Conservation (phyloP, 2,113 vertebrate species). For the Caloenas nicobarica region DNA sequence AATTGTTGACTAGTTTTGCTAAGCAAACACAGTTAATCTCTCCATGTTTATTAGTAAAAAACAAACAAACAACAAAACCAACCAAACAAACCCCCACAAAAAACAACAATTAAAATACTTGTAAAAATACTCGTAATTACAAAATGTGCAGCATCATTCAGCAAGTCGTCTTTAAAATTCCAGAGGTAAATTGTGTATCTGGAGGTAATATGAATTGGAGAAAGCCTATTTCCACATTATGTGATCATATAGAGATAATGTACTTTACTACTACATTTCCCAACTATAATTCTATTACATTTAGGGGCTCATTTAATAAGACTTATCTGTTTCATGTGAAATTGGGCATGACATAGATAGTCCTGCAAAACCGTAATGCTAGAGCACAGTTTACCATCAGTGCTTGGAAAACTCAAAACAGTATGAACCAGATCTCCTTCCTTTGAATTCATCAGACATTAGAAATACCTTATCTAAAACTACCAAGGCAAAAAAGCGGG, state of each 20-base stretch:
- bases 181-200: not conserved
- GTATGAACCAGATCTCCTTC: not conserved
- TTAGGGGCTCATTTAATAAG: constrained; percentile 56
- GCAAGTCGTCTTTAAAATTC: not conserved
- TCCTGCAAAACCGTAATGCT: not conserved
- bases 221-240: constrained; percentile 13
- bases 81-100: too few relatives aligned
- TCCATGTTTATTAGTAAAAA: not conserved
- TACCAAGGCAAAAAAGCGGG: not conserved
- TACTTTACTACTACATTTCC: constrained; percentile 23
- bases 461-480: not conserved
- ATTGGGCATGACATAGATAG: constrained; percentile 27
- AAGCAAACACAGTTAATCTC: not conserved
- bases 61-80: not conserved
- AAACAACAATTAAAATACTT: too few relatives aligned
- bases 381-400: not conserved
- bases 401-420: not conserved
- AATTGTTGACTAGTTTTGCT: not conserved
- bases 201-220: not conserved
- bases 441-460: not conserved
- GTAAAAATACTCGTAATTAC: not conserved
- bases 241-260: constrained; percentile 34
- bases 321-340: constrained; percentile 62
- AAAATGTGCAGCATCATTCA: not conserved
- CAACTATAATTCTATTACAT: constrained; percentile 30